Percentiles rank a stretch among this genome's conserved stretches.
Conservation (phyloP, 2,888 invertebrate species). For the Noctua fimbriata region DNA sequence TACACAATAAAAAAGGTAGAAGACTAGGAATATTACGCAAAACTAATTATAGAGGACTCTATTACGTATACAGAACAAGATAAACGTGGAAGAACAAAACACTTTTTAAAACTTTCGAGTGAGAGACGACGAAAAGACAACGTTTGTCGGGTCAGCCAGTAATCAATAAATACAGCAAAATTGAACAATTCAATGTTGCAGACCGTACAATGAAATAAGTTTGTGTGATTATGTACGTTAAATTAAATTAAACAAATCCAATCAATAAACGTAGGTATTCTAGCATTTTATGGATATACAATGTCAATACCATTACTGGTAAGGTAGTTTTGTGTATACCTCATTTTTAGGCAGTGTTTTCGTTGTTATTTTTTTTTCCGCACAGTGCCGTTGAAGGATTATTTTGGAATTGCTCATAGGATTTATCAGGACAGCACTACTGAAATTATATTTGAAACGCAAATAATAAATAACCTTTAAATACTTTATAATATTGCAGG, state of each 20-base stretch:
- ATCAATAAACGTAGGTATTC: slow-evolving; percentile 46
- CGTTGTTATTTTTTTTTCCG: neutral
- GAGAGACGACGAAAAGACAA: neutral
- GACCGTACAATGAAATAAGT: slow-evolving; percentile 32
- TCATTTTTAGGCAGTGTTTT: slow-evolving; percentile 2
- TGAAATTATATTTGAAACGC: neutral
- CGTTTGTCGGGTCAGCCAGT: neutral
- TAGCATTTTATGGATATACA: slow-evolving; percentile 55
- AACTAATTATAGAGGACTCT: no score
- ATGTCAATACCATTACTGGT: slow-evolving; percentile 75
- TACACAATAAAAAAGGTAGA: no score
- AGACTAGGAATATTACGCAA: neutral
- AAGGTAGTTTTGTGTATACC: slow-evolving; percentile 59
- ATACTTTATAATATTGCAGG: slow-evolving; percentile 65
- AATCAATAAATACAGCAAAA: slow-evolving; percentile 5
- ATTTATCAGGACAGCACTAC: neutral
- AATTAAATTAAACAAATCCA: slow-evolving; percentile 57
- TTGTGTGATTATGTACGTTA: slow-evolving; percentile 38
- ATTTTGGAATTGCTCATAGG: neutral
- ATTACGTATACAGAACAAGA: neutral
- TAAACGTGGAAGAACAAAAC: neutral
- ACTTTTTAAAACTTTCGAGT: neutral
- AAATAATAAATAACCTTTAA: neutral
- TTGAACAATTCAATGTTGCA: slow-evolving; percentile 14
- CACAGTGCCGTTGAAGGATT: neutral